Base-by-base conservation (phyloP, 2,888 invertebrate species). In the Amorpha juglandis region DNA sequence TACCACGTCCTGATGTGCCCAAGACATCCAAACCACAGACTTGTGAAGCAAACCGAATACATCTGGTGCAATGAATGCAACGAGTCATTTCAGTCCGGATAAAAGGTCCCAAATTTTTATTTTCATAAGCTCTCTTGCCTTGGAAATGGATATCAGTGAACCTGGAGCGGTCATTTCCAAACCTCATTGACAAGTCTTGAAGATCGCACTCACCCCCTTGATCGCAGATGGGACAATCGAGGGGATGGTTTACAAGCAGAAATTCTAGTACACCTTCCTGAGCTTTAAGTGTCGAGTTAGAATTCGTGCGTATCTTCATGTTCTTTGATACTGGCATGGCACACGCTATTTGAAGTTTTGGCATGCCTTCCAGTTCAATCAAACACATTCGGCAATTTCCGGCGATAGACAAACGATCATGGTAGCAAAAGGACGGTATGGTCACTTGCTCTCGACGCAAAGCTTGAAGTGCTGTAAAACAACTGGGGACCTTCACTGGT, bases 331-430 rank as follows among this genome's bases (percentile, higher is more conserved):
- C 99, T 0, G 98, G 98, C 97, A 99, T 98, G 1, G 99, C 98
- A 90, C 99, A 99, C 0, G 99, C 98, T n/a, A 99, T 98, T 52
- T 99, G 98, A 0, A 98, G 99, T 94, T 99, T 98, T 38, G 96
- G 95, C 77, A 97, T 97, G 78, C 98, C 99, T 87, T 99, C 99
- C 35, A 99, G 96, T 88, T 99, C 98, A 0, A 99, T 98, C 38
- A 99, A 94, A 88, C 99, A 99, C 99, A 99, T 99, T 70, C 99
- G 95, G 81, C 99, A 99, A 91, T 99, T 99, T 33, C 99, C 99
- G 72, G 99, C 99, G 63, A 99, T 97, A 9, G 99, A 98, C 55
- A 99, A 94, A 50, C 99, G 95, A 80, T 99, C 99, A 89, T 99
- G 99, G 86, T 99, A 99, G 88, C 99, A 99, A 87, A 99, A 99